A percentile compares a stretch with the other conserved stretches of the same genome.
These are phyloP conservation scores for Zaprionus kolodkinae DNA, from an alignment of 1,140 invertebrate species.

Conservation along the genomic window DNA sequence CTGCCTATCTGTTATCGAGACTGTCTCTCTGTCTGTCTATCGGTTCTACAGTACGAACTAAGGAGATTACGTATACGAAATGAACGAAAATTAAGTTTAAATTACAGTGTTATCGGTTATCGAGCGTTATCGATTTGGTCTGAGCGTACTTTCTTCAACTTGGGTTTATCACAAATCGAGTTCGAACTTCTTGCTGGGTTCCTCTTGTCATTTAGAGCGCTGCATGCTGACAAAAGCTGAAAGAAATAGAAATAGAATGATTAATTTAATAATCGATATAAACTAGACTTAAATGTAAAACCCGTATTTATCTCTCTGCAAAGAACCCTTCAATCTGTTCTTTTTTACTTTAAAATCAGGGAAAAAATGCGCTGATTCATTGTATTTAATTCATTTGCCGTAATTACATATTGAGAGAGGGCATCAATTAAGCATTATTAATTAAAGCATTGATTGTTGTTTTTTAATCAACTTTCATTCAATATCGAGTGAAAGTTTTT, in stretches of 20 bases:
- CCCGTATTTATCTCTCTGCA: not conserved
- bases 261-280: not conserved
- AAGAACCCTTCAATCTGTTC: not conserved
- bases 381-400: not conserved
- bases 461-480: constrained; percentile 31
- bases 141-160: constrained; percentile 74
- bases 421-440: constrained; percentile 28
- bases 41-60: constrained; percentile 48
- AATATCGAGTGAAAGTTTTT: constrained; percentile 23
- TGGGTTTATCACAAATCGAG: constrained; percentile 78
- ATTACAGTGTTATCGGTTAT: constrained; percentile 10
- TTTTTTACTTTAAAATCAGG: not conserved
- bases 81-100: constrained; percentile 20
- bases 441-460: constrained; percentile 43
- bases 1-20: not conserved
- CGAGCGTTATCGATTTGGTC: not conserved
- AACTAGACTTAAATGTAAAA: not conserved
- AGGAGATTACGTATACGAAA: constrained; percentile 50
- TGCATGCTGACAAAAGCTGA: constrained; percentile 68
- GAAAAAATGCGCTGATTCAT: not conserved
- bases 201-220: constrained; percentile 79
- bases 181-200: constrained; percentile 71
- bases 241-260: constrained; percentile 29
- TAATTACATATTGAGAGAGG: constrained; percentile 2
- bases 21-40: constrained; percentile 25